These are phyloP conservation scores for Tetranychus truncatus DNA, from an alignment of 2,888 invertebrate genomes.

Conservation along the genomic window DNA sequence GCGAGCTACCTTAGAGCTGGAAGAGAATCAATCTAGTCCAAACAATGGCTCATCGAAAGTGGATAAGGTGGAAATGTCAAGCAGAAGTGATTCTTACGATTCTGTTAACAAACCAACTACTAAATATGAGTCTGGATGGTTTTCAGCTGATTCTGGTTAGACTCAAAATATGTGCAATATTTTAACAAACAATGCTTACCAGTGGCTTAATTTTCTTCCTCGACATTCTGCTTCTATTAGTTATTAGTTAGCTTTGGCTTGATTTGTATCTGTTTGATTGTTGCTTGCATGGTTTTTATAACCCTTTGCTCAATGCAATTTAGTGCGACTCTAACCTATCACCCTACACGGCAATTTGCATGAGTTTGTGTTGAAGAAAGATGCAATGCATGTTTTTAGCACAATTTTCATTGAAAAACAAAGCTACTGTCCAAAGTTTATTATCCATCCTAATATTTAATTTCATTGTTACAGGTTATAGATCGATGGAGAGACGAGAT, in stretches of 20 bases:
- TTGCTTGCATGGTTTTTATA: background rate
- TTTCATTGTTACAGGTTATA: conserved; percentile 14
- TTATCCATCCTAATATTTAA: background rate
- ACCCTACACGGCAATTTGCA: too few relatives aligned
- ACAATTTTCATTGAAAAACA: too few relatives aligned
- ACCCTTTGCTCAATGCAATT: background rate
- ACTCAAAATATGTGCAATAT: background rate
- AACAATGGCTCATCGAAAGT: background rate
- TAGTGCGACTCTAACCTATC: background rate
- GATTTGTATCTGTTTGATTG: background rate
- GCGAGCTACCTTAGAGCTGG: conserved; percentile 15
- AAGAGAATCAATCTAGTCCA: conserved; percentile 12
- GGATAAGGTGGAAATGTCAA: background rate
- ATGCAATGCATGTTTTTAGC: too few relatives aligned
- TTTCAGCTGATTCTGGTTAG: background rate
- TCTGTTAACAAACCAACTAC: background rate
- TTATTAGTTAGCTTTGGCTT: background rate
- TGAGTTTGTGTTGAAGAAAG: too few relatives aligned
- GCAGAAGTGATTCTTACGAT: background rate
- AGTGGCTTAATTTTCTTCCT: background rate
- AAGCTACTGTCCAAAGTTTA: too few relatives aligned
- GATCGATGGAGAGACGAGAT: conserved; percentile 17
- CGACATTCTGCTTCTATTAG: background rate
- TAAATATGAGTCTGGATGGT: background rate
- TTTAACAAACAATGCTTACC: background rate